Percentiles rank a stretch among this genome's conserved stretches.
phyloP scores from a whole-genome alignment of 2,888 invertebrate genomes.

The Leistus spinibarbis region DNA sequence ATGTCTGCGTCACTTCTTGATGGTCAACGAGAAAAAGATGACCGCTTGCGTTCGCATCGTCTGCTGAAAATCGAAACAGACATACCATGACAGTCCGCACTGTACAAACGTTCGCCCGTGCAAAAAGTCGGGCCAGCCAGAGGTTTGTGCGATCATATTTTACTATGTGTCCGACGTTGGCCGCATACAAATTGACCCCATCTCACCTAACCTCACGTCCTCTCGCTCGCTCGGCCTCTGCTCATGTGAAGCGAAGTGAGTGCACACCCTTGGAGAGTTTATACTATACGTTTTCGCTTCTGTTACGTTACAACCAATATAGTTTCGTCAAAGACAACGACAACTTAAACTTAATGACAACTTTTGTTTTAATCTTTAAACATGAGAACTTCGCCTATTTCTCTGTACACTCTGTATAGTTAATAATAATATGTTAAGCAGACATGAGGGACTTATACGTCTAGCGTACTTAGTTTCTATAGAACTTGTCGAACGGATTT shows the following conservation, averaged over 20 bases:
- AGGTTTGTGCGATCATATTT: slow-evolving; percentile 26
- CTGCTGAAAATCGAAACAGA: slow-evolving; percentile 4
- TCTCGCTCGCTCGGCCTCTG: not conserved
- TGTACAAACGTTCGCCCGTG: not conserved
- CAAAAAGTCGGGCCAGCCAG: not conserved
- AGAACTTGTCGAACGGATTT: not conserved
- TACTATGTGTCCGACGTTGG: slow-evolving; percentile 16
- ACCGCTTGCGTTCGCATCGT: not conserved
- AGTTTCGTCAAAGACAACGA: not conserved
- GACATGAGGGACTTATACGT: not conserved
- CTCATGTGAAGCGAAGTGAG: not conserved
- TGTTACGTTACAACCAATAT: not conserved
- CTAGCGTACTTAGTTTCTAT: not conserved
- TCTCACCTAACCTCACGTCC: not conserved
- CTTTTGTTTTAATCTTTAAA: not conserved
- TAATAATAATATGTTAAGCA: not conserved
- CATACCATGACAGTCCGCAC: not conserved
- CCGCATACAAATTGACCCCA: slow-evolving; percentile 23
- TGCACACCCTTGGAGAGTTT: not conserved
- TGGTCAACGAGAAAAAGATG: not conserved
- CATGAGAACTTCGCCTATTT: not conserved
- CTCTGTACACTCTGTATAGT: not conserved
- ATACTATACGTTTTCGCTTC: not conserved
- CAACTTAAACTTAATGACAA: not conserved
- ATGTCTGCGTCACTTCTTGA: not conserved